Percentiles rank a stretch among this genome's conserved stretches.
phyloP scores from a whole-genome alignment of 53 echinoderm and acorn worm species.

The Pentamera pediparva region DNA sequence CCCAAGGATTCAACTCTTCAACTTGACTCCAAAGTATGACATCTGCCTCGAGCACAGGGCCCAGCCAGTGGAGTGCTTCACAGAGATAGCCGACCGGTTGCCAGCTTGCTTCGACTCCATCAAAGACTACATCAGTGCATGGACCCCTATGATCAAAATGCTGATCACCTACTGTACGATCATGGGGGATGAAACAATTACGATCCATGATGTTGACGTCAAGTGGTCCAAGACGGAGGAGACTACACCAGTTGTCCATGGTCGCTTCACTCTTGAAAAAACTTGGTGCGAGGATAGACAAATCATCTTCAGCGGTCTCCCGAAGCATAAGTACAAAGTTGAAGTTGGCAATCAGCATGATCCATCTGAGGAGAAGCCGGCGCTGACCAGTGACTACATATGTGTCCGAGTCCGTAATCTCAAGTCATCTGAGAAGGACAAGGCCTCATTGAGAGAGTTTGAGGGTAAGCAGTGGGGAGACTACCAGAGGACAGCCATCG shows the following conservation, averaged over 20 bases:
- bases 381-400: constrained; percentile 39
- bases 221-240: constrained; percentile 34
- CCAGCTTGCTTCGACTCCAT: constrained; percentile 33
- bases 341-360: not conserved
- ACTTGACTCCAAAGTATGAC: constrained; percentile 62
- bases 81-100: constrained; percentile 43
- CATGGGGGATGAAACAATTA: constrained; percentile 47
- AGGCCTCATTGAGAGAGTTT: not conserved
- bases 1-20: constrained; percentile 67
- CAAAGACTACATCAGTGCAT: constrained; percentile 49
- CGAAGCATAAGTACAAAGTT: not conserved
- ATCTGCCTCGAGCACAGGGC: constrained; percentile 73
- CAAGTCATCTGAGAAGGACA: not conserved
- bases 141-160: constrained; percentile 74
- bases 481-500: constrained; percentile 15
- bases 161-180: constrained; percentile 61
- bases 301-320: constrained; percentile 9
- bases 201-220: constrained; percentile 56
- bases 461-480: constrained; percentile 17
- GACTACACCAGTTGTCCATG: not conserved
- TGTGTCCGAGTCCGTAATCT: constrained; percentile 29
- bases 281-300: constrained; percentile 36
- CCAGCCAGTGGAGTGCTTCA: constrained; percentile 62
- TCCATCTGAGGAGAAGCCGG: not conserved
- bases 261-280: constrained; percentile 34